A percentile compares a stretch with the other conserved stretches of the same genome.
Conservation (phyloP, 2,888 invertebrate species). For the Plebejus argus region DNA sequence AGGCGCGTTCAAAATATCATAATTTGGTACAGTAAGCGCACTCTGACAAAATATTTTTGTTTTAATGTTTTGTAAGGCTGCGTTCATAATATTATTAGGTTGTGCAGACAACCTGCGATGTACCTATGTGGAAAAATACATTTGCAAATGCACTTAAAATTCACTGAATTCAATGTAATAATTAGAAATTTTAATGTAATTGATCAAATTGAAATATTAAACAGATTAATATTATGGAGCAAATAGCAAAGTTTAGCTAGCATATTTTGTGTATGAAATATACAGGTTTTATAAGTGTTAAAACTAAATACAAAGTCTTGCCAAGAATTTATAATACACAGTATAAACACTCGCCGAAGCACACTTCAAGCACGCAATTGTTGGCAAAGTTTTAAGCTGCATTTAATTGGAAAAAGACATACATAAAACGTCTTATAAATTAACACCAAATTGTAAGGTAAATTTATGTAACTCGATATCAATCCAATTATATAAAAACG, state of each 20-base stretch:
- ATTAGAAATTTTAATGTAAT: neutral
- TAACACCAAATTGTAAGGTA: neutral
- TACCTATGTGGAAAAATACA: neutral
- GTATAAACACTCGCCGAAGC: neutral
- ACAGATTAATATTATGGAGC: no score
- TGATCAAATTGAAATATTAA: neutral
- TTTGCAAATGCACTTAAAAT: neutral
- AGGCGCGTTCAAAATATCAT: no score
- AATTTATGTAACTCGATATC: no score
- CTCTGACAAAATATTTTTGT: neutral
- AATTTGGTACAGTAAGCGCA: neutral
- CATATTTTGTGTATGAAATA: neutral
- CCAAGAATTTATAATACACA: constrained; percentile 14
- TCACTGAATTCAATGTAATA: neutral
- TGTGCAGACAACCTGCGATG: neutral
- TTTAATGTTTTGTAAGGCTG: neutral
- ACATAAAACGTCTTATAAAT: neutral
- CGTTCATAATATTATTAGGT: neutral
- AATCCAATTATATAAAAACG: no score
- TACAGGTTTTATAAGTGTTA: neutral
- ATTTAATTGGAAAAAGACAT: constrained; percentile 5
- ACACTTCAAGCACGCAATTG: constrained; percentile 3
- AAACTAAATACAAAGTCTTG: neutral
- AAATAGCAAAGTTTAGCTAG: no score
- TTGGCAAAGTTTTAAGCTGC: neutral